Evolutionary conservation across 2,113 vertebrate genomes (phyloP).

Genomic region (Myodes glareolus): DNA sequence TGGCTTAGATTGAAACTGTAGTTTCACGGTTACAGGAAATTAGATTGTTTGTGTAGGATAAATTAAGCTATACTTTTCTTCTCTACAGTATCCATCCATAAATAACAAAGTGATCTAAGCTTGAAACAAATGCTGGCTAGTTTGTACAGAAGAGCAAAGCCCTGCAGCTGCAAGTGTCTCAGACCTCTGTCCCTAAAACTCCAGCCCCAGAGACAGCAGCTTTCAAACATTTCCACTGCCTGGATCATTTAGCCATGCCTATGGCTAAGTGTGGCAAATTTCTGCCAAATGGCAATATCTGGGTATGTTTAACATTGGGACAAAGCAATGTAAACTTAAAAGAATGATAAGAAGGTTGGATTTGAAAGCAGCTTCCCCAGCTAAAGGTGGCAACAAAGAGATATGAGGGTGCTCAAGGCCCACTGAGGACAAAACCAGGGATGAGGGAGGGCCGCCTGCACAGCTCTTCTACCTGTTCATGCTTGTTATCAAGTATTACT

Average conservation of each 20-base stretch:
- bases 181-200: conserved; percentile 50
- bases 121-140: conserved; percentile 51
- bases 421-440: not conserved
- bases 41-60: conserved; percentile 28
- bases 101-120: conserved; percentile 40
- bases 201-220: conserved; percentile 30
- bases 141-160: conserved; percentile 51
- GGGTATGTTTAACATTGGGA: conserved; percentile 5
- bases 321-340: conserved; percentile 55
- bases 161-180: not conserved
- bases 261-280: not conserved
- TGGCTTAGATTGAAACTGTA: conserved; percentile 43
- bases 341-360: not conserved
- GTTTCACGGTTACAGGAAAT: conserved; percentile 53
- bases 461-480: not conserved
- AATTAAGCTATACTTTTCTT: conserved; percentile 53
- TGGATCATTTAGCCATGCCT: not conserved
- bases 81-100: conserved; percentile 22
- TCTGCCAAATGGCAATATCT: not conserved
- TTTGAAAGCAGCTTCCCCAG: conserved; percentile 17
- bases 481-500: not conserved
- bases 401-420: not conserved
- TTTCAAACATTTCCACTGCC: conserved; percentile 42
- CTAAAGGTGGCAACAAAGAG: conserved; percentile 16
- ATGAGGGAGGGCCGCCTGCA: not conserved